Evolutionary conservation across 2,113 vertebrate genomes (phyloP).

Genomic region (Formicarius rufipectus): DNA sequence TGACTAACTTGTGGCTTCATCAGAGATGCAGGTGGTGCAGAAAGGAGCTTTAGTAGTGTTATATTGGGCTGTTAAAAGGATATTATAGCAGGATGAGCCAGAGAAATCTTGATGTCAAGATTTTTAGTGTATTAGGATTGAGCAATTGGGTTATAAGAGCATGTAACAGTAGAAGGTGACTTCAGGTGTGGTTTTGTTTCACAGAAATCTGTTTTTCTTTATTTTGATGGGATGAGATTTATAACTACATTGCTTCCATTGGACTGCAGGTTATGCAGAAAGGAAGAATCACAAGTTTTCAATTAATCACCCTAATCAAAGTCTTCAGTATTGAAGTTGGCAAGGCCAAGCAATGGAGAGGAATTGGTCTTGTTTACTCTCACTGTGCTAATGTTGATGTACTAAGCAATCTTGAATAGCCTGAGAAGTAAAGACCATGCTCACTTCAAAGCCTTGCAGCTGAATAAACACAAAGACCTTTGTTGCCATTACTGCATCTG

Average conservation of each 20-base stretch:
- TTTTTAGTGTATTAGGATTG: not conserved
- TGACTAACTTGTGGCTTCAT: not conserved
- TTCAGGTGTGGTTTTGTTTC: not conserved
- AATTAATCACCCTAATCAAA: not conserved
- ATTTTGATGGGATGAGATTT: not conserved
- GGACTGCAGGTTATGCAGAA: not conserved
- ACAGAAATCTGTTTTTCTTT: not conserved
- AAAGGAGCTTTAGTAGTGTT: not conserved
- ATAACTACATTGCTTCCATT: not conserved
- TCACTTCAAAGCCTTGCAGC: slow-evolving; percentile 50
- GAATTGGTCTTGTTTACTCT: slow-evolving; percentile 16
- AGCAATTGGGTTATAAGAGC: not conserved
- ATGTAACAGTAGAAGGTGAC: not conserved
- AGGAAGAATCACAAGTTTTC: not conserved
- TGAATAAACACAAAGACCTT: slow-evolving; percentile 36
- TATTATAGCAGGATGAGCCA: not conserved
- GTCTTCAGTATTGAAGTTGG: not conserved
- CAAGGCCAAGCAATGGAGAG: not conserved
- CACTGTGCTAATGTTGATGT: not conserved
- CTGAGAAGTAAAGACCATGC: not conserved
- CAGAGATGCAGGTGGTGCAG: not conserved
- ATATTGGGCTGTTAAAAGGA: not conserved
- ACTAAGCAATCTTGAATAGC: not conserved
- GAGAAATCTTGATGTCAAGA: not conserved
- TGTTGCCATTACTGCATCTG: slow-evolving; percentile 6